Evolutionary conservation across 2,113 vertebrate species (phyloP), one percentile per base, ranked within the genome.

Genomic region (Perca schrenkii): DNA sequence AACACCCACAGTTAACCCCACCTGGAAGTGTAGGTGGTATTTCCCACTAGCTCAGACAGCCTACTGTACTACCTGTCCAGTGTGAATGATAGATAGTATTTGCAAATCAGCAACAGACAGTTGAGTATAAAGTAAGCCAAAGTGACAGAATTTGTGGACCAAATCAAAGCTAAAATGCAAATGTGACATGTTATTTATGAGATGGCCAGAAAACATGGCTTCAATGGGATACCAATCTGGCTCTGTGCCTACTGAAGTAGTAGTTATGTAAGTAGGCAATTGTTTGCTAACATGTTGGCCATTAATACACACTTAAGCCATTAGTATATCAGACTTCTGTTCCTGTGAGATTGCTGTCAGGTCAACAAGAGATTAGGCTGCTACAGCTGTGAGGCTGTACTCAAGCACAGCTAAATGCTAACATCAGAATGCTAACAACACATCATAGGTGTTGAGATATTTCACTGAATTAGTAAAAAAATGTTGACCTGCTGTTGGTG

Each of bases 11-110:
- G 34, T 40, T 74, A 40, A 75, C 47, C 66, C 22, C 19, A 36
- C 19, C 6, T 54, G 40, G 16, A 66, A 34, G 62, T 31, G 8
- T 47, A 28, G 50, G 54, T 19, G 10, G 4, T 8, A 31, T 49
- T 31, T 62, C 2, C 68, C 80, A 70, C 72, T 46, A 63, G 47
- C 62, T 82, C 53, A 74, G 43, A 80, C 46, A 60, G 16, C n/a
- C 22, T 46, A 12, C 65, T 75, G 17, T 56, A 52, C 40, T 56
- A 49, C 61, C 13, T 31, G 64, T 58, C n/a, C 28, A 49, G 22
- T 69, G 72, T 53, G 36, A 69, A 57, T 52, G 64, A 69, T 7
- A 13, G 17, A n/a, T 22, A 43, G 21, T 8, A 15, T 1, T 22
- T 8, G 36, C 17, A 17, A 71, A 36, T 7, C 50, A 40, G 15